Evolutionary conservation across 2,797 vertebrate genomes (phyloP), one percentile per base, ranked within the genome.

Genomic region (Aratinga solstitialis): DNA sequence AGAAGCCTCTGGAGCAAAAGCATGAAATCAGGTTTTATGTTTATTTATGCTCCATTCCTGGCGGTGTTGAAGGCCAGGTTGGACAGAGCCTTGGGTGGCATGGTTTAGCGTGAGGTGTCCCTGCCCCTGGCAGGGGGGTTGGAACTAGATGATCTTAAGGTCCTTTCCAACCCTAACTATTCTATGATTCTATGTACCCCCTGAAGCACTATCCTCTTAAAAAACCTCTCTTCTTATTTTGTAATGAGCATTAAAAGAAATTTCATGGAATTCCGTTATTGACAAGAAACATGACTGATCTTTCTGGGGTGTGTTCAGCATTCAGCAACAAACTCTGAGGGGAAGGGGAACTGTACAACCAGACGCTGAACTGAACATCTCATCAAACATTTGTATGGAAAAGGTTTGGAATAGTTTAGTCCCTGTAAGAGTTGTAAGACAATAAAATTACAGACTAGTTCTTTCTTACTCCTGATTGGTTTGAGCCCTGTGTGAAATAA

Each of bases 1-100:
- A 73, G 48, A 83, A 81, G 40, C 48, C 94, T 96, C 90, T 84
- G 87, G 82, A 95, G 82, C 74, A 89, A 87, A 95, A 96, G 56
- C 56, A 78, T 1, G 36, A 89, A 83, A 77, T 65, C 26, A 67
- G 51, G 9, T 13, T 67, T 71, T 43, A 56, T 63, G 73, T 43
- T 51, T 29, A 51, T 51, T 51, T 16, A 17, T 29, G 50, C 50
- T 51, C 50, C 50, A 51, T 51, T 9, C 13, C 54, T n/a, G 54
- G 54, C 2, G 4, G 32, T 56, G 32, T n/a, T 56, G 20, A 56
- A n/a, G 32, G 32, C 54, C 21, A 8, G 54, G 54, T 3, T n/a
- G 54, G 13, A n/a, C 32, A n/a, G 8, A 22, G 54, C 54, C 54
- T n/a, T n/a, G 20, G 54, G 54, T 56, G 20, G 7, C 32, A 56